Base-by-base conservation (phyloP, 2,113 vertebrate species). In the Reinhardtius hippoglossoides region DNA sequence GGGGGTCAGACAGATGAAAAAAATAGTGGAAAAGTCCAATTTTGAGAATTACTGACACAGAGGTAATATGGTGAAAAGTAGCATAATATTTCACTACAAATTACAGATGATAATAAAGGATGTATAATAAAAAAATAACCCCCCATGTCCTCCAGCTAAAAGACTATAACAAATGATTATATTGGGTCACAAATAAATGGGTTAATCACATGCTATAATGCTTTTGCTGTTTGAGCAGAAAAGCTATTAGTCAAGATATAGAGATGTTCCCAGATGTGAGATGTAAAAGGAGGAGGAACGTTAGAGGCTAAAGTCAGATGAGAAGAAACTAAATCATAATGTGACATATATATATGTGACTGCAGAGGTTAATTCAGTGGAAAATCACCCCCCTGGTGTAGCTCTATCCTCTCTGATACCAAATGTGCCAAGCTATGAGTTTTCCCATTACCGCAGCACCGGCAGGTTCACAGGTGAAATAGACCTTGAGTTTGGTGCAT, bases 381-480 rank as follows among this genome's bases (percentile, higher is more conserved):
- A 40, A 12, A 40, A 40, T 3, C 37, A 40, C 37, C 9, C 37
- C 27, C 27, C 54, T 4, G 21, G 10, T 71, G n/a, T 6, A 44
- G 9, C 37, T 63, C 71, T 59, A 14, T 61, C 56, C 9, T 48
- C 27, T 62, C 20, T n/a, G 24, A 63, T 60, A 50, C 23, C 67
- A 55, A 68, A 42, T 13, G 10, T 59, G 35, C 3, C 9, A 10
- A 48, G 60, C 4, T 44, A 12, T 42, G 10, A 77, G 50, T 58
- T 88, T 72, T 72, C 59, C 31, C 14, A 80, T 78, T 85, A 77
- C n/a, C 61, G 4, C 35, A 1, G 0, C 3, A 44, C 24, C 40
- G 18, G 58, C 58, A 42, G 14, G 4, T 6, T 12, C 26, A 12
- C 46, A 24, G 9, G 21, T 21, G 35, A 13, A 42, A 42, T 42